Evolutionary conservation across 2,113 vertebrate genomes (phyloP).

Genomic region (Aegypius monachus): DNA sequence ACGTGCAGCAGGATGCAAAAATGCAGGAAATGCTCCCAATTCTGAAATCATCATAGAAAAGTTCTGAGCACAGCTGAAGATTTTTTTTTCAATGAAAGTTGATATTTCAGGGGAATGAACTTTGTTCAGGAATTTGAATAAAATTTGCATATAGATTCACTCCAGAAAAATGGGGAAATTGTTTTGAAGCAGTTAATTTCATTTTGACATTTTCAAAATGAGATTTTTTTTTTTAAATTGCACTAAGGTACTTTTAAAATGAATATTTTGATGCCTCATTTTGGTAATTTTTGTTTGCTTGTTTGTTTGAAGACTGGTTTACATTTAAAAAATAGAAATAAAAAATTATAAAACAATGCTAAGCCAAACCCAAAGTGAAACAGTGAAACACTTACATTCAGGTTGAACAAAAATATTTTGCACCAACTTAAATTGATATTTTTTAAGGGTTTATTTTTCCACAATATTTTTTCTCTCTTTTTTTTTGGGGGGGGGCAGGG

Average conservation of each 20-base stretch:
- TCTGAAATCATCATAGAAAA: not conserved
- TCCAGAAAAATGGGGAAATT: not conserved
- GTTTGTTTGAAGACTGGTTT: not conserved
- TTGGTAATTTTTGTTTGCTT: not conserved
- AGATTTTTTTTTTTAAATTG: not conserved
- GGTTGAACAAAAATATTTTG: not conserved
- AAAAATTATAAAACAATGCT: not conserved
- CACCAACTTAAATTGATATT: not conserved
- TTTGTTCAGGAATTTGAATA: not conserved
- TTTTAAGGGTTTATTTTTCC: not conserved
- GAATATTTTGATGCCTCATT: not conserved
- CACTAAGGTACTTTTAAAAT: not conserved
- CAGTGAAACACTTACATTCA: not conserved
- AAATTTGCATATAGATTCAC: not conserved
- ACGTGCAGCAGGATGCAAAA: not conserved
- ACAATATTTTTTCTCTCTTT: fast-evolving
- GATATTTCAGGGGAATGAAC: not conserved
- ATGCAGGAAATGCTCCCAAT: not conserved
- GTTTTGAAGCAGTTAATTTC: not conserved
- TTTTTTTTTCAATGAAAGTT: not conserved
- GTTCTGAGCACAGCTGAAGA: not conserved
- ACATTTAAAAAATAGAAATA: not conserved
- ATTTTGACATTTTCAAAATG: not conserved
- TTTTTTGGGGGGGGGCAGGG: too few species aligned
- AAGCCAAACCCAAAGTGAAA: not conserved